Evolutionary conservation across 2,888 invertebrate genomes (phyloP).

Genomic region (Lordiphosa andalusiaca): DNA sequence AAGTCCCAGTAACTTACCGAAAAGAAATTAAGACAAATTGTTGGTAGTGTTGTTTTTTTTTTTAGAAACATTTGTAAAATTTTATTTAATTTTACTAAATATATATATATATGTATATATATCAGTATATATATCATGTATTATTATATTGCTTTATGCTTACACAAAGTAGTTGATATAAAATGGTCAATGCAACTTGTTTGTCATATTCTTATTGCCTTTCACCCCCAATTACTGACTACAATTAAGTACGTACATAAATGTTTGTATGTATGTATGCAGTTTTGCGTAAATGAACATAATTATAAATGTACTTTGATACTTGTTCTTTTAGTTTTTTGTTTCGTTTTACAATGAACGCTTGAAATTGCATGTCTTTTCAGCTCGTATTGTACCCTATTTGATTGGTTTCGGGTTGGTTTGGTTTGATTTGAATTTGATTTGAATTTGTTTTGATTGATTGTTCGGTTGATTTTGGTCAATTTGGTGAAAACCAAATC

Average conservation of each 20-base stretch:
- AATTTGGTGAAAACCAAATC: constrained; percentile 9
- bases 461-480: constrained; percentile 1
- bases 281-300: constrained; percentile 17
- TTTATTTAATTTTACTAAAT: constrained; percentile 22
- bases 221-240: constrained; percentile 28
- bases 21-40: too few relatives aligned
- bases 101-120: too few relatives aligned
- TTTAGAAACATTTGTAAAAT: constrained; percentile 40
- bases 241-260: constrained; percentile 16
- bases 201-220: constrained; percentile 29
- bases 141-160: constrained; percentile 31
- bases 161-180: constrained; percentile 32
- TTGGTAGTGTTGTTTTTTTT: constrained; percentile 4
- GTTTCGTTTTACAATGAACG: constrained; percentile 12
- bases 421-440: constrained; percentile 4
- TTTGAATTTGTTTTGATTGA: too few relatives aligned
- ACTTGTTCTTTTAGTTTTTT: not conserved
- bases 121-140: constrained; percentile 14
- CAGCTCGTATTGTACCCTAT: constrained; percentile 38
- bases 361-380: constrained; percentile 45
- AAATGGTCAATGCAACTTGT: constrained; percentile 33
- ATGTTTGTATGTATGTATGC: constrained; percentile 16
- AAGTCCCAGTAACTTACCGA: too few relatives aligned
- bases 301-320: constrained; percentile 32
- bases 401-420: constrained; percentile 28